Percentiles rank a stretch among this genome's conserved stretches.
These are phyloP conservation scores for Rhodeus uyekii DNA, from an alignment of 2,797 vertebrate species.

Conservation along the genomic window DNA sequence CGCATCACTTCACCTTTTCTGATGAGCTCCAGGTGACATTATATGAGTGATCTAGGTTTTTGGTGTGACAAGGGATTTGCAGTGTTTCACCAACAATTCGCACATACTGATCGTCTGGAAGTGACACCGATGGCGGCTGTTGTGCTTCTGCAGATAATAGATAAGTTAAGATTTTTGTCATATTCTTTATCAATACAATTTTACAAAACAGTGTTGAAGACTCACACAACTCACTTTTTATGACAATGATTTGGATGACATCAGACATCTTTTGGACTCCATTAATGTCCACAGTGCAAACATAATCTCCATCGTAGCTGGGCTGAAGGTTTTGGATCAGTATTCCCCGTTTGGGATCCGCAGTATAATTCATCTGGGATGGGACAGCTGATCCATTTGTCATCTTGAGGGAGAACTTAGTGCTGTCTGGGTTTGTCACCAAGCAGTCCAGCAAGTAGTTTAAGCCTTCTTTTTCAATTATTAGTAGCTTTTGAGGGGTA, in stretches of 20 bases:
- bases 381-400: constrained; percentile 27
- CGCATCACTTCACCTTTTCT: constrained; percentile 59
- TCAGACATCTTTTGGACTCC: constrained; percentile 57
- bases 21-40: constrained; percentile 68
- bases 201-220: background rate
- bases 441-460: constrained; percentile 79
- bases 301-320: constrained; percentile 66
- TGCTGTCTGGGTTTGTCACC: constrained; percentile 76
- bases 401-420: constrained; percentile 67
- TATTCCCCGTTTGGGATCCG: constrained; percentile 75
- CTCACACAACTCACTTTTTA: constrained; percentile 72
- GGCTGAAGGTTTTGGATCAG: constrained; percentile 69
- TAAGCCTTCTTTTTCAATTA: constrained; percentile 58
- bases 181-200: background rate
- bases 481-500: rapidly evolving
- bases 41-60: constrained; percentile 56
- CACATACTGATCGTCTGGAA: constrained; percentile 68
- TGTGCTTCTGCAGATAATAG: constrained; percentile 53
- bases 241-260: constrained; percentile 68
- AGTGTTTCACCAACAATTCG: constrained; percentile 81
- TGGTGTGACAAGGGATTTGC: constrained; percentile 72
- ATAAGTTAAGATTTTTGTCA: background rate
- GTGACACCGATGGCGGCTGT: constrained; percentile 56
- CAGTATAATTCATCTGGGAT: constrained; percentile 69
- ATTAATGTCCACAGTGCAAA: constrained; percentile 70